Base-by-base conservation (phyloP, 2,888 invertebrate species). In the Diploptera punctata region DNA sequence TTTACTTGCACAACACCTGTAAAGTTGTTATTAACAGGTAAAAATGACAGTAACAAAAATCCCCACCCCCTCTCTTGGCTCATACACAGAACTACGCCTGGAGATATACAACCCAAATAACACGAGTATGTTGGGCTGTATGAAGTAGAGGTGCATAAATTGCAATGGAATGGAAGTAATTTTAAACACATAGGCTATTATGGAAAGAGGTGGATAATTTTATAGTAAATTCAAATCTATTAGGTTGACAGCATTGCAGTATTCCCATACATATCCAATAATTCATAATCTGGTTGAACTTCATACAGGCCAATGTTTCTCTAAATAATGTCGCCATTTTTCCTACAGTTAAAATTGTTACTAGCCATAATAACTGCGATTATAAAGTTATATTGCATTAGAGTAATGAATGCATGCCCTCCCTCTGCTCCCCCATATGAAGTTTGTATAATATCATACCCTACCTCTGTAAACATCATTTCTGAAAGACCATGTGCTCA, bases 171-270 rank as follows among this genome's bases (percentile, higher is more conserved):
- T 47, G 47, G 3, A 47, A 47, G 47, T n/a, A 47, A 47, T 47
- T 47, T 47, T 47, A 47, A 47, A 47, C 47, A n/a, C 47, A 47
- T 47, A 7, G 47, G 47, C n/a, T 47, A 47, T 47, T 47, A 47
- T n/a, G 47, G 47, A 47, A 47, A 47, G 47, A 47, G 47, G 47
- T 47, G n/a, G 47, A 47, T n/a, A 47, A 47, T 47, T 47, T 47
- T 47, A 47, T 47, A 47, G 47, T 47, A 47, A 47, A 47, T 47
- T 47, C 47, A 47, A 47, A 47, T 47, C 47, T 47, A 47, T 47
- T 47, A 47, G 47, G 47, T 47, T 47, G 47, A 47, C 47, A 47
- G 47, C n/a, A 47, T 33, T n/a, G 47, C 47, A 47, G 7, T n/a
- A n/a, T 3, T 47, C 10, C n/a, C 7, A n/a, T 47, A 7, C n/a